Base-by-base conservation (phyloP, 2,113 vertebrate species). In the Dromas ardeola region DNA sequence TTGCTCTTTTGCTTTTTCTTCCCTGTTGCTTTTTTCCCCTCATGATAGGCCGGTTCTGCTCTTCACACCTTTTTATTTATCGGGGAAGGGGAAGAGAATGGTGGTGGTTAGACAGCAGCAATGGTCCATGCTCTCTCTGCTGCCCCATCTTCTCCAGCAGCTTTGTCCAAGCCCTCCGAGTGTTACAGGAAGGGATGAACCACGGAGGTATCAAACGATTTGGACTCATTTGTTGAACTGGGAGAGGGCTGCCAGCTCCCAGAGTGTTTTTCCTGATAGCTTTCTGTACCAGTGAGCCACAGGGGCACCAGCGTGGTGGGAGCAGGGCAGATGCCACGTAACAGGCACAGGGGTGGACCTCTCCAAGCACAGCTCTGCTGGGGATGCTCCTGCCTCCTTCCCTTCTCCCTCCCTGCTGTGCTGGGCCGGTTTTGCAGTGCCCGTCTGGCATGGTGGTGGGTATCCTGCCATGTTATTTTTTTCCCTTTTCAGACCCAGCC, bases 51-150 rank as follows among this genome's bases (percentile, higher is more conserved):
- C 6, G 3, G 11, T 63, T 84, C 45, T 90, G 59, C 42, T 82
- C 53, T 88, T 56, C 15, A 9, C 45, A 45, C 9, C 25, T 49
- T 63, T 7, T 62, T 12, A 20, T 30, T n/a, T 11, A 23, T 13
- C 8, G 0, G 0, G 53, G 32, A 55, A 69, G 27, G 18, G n/a
- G 59, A 78, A 45, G 53, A 11, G 0, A 49, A 8, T 20, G 9
- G 14, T 30, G 78, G 13, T 81, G 63, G 25, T 63, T 21, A 21
- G 25, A 21, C 29, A 52, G n/a, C 62, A 86, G 62, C 67, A 15
- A 6, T 22, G 49, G 26, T 19, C 52, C 1, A 0, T 55, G 16
- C 10, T 45, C 34, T 55, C 30, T 30, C 45, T 82, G 30, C 56
- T 52, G 6, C 56, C 43, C 30, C 13, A 8, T 36, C n/a, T 63